phyloP scores from a whole-genome alignment of 1,140 invertebrate species.

The Apis dorsata region DNA sequence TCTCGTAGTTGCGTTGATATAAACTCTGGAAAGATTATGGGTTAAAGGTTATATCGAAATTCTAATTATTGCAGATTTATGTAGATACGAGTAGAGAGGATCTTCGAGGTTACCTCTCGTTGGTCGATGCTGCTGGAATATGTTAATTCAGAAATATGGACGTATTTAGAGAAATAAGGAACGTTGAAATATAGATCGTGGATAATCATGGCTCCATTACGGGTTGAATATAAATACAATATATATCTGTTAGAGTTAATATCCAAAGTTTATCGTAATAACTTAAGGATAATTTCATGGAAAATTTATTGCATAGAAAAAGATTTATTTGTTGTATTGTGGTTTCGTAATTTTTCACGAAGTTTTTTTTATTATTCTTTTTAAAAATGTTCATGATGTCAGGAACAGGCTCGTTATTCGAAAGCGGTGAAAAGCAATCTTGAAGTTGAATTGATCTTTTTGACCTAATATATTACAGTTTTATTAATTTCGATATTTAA shows the following conservation, averaged over 20 bases:
- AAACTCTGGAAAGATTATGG: conserved; percentile 1
- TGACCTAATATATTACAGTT: not conserved
- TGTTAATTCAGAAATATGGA: not conserved
- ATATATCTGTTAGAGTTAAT: not conserved
- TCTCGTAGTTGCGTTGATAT: not conserved
- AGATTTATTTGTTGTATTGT: not conserved
- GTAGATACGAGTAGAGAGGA: not conserved
- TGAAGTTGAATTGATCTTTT: not conserved
- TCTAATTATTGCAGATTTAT: not conserved
- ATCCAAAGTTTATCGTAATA: not conserved
- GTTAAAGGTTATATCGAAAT: not conserved
- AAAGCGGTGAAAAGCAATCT: not conserved
- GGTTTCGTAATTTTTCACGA: not conserved
- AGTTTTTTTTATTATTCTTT: not conserved
- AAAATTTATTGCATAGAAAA: not conserved
- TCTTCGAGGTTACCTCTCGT: not conserved
- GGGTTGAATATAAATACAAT: too few relatives aligned
- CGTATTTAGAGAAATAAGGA: not conserved
- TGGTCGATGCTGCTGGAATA: not conserved
- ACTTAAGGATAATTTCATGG: not conserved
- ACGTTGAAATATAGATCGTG: not conserved
- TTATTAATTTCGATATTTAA: not conserved
- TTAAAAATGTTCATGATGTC: not conserved
- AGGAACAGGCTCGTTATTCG: not conserved
- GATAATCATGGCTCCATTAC: not conserved